phyloP scores from a whole-genome alignment of 2,797 vertebrate genomes.

The Karalla daura region DNA sequence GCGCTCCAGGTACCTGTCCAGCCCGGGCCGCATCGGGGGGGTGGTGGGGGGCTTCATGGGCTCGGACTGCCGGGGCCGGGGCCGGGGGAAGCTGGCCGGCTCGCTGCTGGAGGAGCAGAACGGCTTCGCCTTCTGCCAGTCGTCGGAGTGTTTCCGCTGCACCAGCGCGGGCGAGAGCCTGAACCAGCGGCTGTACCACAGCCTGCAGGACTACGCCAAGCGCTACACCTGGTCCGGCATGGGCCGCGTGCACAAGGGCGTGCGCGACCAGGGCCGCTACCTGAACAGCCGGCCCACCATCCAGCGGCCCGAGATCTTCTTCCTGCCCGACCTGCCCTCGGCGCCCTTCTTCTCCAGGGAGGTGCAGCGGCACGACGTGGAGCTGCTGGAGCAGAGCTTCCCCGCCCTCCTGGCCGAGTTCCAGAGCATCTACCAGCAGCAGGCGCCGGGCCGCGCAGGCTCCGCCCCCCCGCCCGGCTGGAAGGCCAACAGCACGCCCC shows the following conservation, averaged over 20 bases:
- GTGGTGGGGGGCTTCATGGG: constrained; percentile 84
- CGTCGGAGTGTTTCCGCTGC: constrained; percentile 91
- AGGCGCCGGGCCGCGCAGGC: constrained; percentile 86
- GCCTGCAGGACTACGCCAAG: constrained; percentile 98
- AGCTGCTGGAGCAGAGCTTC: constrained; percentile 95
- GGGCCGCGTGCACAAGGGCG: constrained; percentile 97
- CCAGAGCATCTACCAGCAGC: constrained; percentile 90
- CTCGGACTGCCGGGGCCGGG: constrained; percentile 73
- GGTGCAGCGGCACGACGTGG: constrained; percentile 96
- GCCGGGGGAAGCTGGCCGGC: constrained; percentile 81
- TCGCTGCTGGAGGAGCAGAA: constrained; percentile 89
- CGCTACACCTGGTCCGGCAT: constrained; percentile 99
- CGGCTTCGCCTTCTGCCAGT: constrained; percentile 92
- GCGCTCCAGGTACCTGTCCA: constrained; percentile 75
- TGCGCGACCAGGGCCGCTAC: constrained; percentile 94
- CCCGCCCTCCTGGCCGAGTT: constrained; percentile 94
- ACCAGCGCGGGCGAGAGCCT: constrained; percentile 87
- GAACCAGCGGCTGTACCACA: constrained; percentile 97
- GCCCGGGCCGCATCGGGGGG: constrained; percentile 72
- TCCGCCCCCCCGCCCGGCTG: constrained; percentile 89
- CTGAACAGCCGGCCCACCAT: constrained; percentile 91
- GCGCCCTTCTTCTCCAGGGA: constrained; percentile 95
- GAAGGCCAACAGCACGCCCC: constrained; percentile 93
- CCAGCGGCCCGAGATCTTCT: constrained; percentile 97
- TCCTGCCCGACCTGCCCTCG: constrained; percentile 94